A percentile compares a stretch with the other conserved stretches of the same genome.
Evolutionary conservation across 2,888 invertebrate genomes (phyloP).

Genomic region (Panopea generosa): DNA sequence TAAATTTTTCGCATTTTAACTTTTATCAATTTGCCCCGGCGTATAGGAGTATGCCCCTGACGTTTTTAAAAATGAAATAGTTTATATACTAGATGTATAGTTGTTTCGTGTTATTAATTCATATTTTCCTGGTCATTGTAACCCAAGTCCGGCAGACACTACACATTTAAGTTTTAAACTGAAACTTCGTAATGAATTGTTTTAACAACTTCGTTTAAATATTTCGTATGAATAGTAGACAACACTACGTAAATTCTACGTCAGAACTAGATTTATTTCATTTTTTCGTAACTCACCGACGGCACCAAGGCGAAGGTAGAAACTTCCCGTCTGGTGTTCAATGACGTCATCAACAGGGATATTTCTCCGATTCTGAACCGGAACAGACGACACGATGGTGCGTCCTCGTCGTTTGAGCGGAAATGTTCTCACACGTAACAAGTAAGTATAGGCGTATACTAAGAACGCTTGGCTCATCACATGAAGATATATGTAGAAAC

Average conservation of each 20-base stretch:
- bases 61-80: no score
- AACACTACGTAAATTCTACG: background rate
- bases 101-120: no score
- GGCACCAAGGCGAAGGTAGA: constrained; percentile 83
- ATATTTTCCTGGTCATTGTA: no score
- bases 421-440: constrained; percentile 86
- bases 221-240: background rate
- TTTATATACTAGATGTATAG: no score
- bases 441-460: constrained; percentile 79
- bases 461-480: constrained; percentile 78
- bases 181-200: background rate
- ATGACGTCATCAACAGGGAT: constrained; percentile 56
- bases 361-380: constrained; percentile 73
- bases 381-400: constrained; percentile 42
- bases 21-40: no score
- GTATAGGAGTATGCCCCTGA: no score
- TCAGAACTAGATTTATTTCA: no score
- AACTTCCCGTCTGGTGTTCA: constrained; percentile 78
- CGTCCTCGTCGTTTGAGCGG: constrained; percentile 48
- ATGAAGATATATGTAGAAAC: constrained; percentile 82
- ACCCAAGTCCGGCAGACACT: no score
- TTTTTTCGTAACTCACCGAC: constrained; percentile 68
- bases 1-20: no score
- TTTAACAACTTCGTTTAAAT: background rate
- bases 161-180: background rate